Base-by-base conservation (phyloP, 2,797 vertebrate genomes). In the Gallinago solitaria region DNA sequence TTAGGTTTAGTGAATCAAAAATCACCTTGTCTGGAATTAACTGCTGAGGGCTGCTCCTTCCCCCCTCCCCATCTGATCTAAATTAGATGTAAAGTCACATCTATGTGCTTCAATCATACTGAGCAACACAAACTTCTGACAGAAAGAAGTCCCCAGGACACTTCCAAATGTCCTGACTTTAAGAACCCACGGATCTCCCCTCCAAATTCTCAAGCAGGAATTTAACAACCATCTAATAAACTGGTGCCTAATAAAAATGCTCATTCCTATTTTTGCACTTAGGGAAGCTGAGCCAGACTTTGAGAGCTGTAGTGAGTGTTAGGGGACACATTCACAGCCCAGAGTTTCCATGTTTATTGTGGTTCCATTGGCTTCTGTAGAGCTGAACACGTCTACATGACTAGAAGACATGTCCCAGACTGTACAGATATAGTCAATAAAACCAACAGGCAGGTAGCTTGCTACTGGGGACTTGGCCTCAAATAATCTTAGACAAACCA, bases 1-100 rank as follows among this genome's bases (percentile, higher is more conserved):
- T 95, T 90, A 77, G 48, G 17, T 92, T 89, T 93, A 65, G 68
- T 61, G 81, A 93, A 92, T 90, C 86, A 87, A 93, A 95, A 95
- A 75, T 89, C 93, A 85, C 93, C 83, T 95, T 92, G 88, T 85
- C 75, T 87, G 60, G 41, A 81, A 77, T 65, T 65, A 94, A 47
- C 81, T 68, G 24, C 27, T 68, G 27, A 59, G 53, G 61, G 41
- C 20, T 80, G 23, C 23, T 89, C 32, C 74, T 75, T 90, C 11
- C 43, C 53, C 35, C 15, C 19, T 87, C 47, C 30, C 33, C 83
- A 75, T 91, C 83, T 95, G 75, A 93, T 87, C 57, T 67, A 78
- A 87, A 93, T 94, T 78, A 92, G 30, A 69, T 48, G 5, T 61
- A 84, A 90, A 96, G 61, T 64, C 71, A 80, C 30, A 77, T 93